Conservation (phyloP, 2,113 vertebrate genomes). For the Seriola quinqueradiata region DNA sequence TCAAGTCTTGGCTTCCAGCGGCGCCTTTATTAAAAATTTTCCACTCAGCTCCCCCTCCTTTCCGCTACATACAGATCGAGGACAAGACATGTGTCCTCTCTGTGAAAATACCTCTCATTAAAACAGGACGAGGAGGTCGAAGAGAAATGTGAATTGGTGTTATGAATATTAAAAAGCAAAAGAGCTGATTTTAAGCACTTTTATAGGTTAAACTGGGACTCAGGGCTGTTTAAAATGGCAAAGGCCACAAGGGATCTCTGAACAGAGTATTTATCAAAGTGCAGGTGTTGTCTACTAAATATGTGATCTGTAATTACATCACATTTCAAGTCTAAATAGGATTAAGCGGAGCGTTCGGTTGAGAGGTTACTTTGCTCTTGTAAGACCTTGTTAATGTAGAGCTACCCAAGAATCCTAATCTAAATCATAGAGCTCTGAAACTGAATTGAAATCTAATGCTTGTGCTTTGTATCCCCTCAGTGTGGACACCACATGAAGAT, state of each 20-base stretch:
- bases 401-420: background rate
- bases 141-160: constrained; percentile 27
- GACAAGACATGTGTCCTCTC: constrained; percentile 29
- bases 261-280: constrained; percentile 1
- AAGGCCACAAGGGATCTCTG: background rate
- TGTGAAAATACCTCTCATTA: constrained; percentile 34
- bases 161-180: background rate
- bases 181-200: constrained; percentile 14
- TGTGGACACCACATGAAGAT: constrained; percentile 64
- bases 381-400: background rate
- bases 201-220: background rate
- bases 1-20: constrained; percentile 59
- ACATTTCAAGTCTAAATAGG: background rate
- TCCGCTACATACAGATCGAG: constrained; percentile 35
- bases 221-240: background rate
- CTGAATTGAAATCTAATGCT: constrained; percentile 15
- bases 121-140: constrained; percentile 38
- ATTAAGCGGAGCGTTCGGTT: background rate
- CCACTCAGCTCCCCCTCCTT: constrained; percentile 38
- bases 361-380: background rate
- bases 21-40: constrained; percentile 48
- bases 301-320: background rate
- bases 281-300: background rate
- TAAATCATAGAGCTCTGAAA: background rate
- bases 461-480: constrained; percentile 61